A percentile compares a stretch with the other conserved stretches of the same genome.
Evolutionary conservation across 2,797 vertebrate species (phyloP).

Genomic region (Podargus strigoides): DNA sequence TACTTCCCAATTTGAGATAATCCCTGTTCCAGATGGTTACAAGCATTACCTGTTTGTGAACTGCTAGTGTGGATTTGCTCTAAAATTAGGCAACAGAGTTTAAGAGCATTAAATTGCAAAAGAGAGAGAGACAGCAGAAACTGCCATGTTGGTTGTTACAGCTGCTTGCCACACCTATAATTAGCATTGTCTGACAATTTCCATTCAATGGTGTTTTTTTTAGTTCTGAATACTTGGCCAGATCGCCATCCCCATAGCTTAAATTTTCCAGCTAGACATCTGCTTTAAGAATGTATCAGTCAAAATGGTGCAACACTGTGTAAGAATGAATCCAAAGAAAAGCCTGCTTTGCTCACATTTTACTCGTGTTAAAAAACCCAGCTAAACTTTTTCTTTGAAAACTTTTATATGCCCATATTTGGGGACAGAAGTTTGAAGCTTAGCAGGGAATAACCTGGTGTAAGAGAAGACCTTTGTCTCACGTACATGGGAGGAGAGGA

Average conservation of each 20-base stretch:
- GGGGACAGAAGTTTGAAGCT: neutral
- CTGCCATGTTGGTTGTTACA: neutral
- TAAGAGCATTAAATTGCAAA: slow-evolving; percentile 26
- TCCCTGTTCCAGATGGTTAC: neutral
- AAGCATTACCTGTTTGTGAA: neutral
- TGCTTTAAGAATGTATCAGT: neutral
- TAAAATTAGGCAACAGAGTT: slow-evolving; percentile 16
- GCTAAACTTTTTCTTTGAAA: neutral
- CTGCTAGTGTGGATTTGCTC: neutral
- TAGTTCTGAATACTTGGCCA: neutral
- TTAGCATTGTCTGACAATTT: slow-evolving; percentile 44
- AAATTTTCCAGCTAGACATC: slow-evolving; percentile 24
- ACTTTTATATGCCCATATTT: neutral
- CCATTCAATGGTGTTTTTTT: neutral
- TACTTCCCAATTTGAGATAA: slow-evolving; percentile 20
- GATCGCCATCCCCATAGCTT: neutral
- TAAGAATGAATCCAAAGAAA: neutral
- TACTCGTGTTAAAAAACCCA: neutral
- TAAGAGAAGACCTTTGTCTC: neutral
- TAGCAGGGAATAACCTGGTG: neutral
- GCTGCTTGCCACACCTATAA: slow-evolving; percentile 43
- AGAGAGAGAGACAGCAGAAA: neutral
- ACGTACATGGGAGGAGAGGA: fast-evolving
- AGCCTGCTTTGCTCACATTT: neutral
- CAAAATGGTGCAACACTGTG: neutral